Evolutionary conservation across 1,140 invertebrate species (phyloP), one percentile per base, ranked within the genome.

Genomic region (Pogonus chalceus): DNA sequence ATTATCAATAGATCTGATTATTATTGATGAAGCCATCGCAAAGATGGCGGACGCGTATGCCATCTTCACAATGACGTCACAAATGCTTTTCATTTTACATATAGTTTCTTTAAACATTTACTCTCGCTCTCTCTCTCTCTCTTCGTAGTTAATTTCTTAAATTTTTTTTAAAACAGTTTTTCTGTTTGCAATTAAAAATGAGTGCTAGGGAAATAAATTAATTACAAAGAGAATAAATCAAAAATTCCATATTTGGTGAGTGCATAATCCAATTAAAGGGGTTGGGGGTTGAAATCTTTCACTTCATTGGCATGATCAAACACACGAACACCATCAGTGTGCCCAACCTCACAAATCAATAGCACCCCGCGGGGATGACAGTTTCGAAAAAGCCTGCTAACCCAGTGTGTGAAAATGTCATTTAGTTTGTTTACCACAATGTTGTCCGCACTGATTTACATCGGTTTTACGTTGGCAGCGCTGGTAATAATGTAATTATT

Each of bases 1-100:
- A 60, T 60, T 58, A 60, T 55, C 58, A 60, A 60, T 58, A 60
- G 58, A 60, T 58, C 54, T 60, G 58, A 60, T 60, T 60, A 60
- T 60, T 60, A n/a, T n/a, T 43, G 37, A 31, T 43, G 18, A 43
- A 7, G 37, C 4, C 18, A 18, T 31, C 7, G 18, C 18, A 43
- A 43, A 43, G 37, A 43, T 43, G 37, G 37, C 37, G 18, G 7
- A 43, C 37, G 37, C 7, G 26, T 4, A 31, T 14, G 26, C 26
- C 26, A 31, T 31, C 26, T 31, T 31, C 14, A 14, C 26, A 14
- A 31, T 31, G 26, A 16, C 37, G 7, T 43, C 37, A 43, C 18
- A 7, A 43, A 43, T 43, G n/a, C n/a, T n/a, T n/a, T n/a, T n/a
- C n/a, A n/a, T n/a, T n/a, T n/a, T n/a, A n/a, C n/a, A n/a, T n/a